Percentiles rank a stretch among this genome's conserved stretches.
These are phyloP conservation scores for Pollachius pollachius DNA, from an alignment of 2,113 vertebrate species.

Conservation along the genomic window DNA sequence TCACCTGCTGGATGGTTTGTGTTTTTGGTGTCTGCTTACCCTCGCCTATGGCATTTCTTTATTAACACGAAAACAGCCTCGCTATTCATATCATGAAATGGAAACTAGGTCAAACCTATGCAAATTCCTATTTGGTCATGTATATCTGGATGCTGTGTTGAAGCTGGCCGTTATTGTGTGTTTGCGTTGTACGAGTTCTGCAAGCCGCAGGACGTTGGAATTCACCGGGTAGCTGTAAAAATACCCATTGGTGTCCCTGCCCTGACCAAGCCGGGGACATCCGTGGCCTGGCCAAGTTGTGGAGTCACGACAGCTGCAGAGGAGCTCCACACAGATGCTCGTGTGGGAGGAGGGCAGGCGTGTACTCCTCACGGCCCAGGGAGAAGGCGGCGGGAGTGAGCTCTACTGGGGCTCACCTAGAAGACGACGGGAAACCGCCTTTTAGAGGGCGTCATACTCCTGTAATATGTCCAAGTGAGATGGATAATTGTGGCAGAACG, in stretches of 20 bases:
- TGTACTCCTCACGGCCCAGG: slow-evolving; percentile 16
- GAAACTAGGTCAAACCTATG: background rate
- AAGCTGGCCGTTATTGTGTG: no score
- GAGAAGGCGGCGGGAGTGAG: slow-evolving; percentile 8
- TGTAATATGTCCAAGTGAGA: no score
- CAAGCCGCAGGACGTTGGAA: slow-evolving; percentile 9
- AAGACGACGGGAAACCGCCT: no score
- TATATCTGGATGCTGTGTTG: no score
- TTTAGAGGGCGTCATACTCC: no score
- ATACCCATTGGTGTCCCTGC: slow-evolving; percentile 30
- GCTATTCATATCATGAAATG: slow-evolving; percentile 1
- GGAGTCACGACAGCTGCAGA: slow-evolving; percentile 30
- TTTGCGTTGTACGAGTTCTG: no score
- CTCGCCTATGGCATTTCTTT: no score
- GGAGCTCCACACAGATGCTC: slow-evolving; percentile 6
- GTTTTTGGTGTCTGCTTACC: no score
- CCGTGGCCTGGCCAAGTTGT: background rate
- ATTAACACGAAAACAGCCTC: no score
- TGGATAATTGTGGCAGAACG: no score
- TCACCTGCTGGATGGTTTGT: no score
- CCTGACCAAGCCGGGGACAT: background rate
- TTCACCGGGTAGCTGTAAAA: slow-evolving; percentile 41
- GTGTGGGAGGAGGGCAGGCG: slow-evolving; percentile 22
- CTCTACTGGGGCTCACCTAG: background rate
- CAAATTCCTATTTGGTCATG: no score